A percentile compares a stretch with the other conserved stretches of the same genome.
These are phyloP conservation scores for Stenodema calcarata DNA, from an alignment of 2,888 invertebrate species.

Conservation along the genomic window DNA sequence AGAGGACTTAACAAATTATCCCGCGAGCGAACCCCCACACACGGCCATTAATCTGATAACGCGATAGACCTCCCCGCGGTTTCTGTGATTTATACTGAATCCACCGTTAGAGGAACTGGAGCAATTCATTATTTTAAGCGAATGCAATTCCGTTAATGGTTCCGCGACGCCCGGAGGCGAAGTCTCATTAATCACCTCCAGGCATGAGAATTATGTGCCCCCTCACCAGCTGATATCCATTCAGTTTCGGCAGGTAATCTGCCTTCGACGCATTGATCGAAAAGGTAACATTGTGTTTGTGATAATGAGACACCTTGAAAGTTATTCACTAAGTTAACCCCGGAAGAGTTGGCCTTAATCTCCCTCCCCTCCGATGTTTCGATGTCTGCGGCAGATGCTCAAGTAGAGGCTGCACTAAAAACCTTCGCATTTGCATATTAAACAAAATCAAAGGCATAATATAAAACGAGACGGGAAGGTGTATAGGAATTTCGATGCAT, in stretches of 20 bases:
- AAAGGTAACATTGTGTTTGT: conserved; percentile 19
- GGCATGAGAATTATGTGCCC: conserved; percentile 1
- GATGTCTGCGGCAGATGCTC: conserved; percentile 7
- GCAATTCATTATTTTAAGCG: conserved; percentile 45
- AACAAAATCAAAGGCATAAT: background rate
- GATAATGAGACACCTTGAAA: background rate
- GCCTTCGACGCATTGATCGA: conserved; percentile 8
- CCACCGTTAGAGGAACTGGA: conserved; percentile 5
- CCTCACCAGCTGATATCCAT: conserved; percentile 2
- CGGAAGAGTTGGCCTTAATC: background rate
- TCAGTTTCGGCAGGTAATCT: background rate
- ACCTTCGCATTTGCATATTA: conserved; percentile 3
- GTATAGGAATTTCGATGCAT: background rate
- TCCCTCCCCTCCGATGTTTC: background rate
- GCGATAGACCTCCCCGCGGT: conserved; percentile 21
- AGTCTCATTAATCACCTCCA: conserved; percentile 1
- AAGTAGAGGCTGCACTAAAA: background rate
- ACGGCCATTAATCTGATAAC: conserved; percentile 43
- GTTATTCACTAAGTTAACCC: background rate
- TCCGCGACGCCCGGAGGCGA: background rate
- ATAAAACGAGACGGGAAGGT: background rate
- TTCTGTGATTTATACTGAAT: conserved; percentile 31
- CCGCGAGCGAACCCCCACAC: conserved; percentile 20
- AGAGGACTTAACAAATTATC: conserved; percentile 26
- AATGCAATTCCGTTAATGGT: conserved; percentile 39